Evolutionary conservation across 2,113 vertebrate species (phyloP).

Genomic region (Pseudolaguvia tuberculata): DNA sequence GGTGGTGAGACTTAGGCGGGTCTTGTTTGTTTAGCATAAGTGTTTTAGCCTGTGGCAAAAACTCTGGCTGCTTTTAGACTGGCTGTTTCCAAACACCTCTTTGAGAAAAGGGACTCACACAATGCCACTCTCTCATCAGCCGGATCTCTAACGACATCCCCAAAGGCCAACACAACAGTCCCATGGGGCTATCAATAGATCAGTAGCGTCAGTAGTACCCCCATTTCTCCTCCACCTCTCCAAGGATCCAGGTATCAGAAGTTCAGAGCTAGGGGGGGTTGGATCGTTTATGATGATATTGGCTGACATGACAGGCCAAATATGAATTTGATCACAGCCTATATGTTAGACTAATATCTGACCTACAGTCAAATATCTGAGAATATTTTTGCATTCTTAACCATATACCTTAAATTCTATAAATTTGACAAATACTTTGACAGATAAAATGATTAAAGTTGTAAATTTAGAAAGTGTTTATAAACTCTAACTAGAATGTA

Average conservation of each 20-base stretch:
- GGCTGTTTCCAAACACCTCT: slow-evolving; percentile 15
- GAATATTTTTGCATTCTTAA: too few species aligned
- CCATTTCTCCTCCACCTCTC: background rate
- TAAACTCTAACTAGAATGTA: too few species aligned
- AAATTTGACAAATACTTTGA: too few species aligned
- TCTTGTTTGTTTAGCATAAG: slow-evolving; percentile 29
- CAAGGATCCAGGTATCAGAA: background rate
- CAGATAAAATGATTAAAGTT: too few species aligned
- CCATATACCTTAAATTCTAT: too few species aligned
- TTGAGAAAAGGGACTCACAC: slow-evolving; percentile 25
- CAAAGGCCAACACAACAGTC: slow-evolving; percentile 20
- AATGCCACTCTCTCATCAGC: slow-evolving; percentile 38
- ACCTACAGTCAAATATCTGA: too few species aligned
- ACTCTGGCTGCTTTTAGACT: slow-evolving; percentile 14
- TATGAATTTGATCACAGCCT: too few species aligned
- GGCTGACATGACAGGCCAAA: too few species aligned
- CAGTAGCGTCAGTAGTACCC: slow-evolving; percentile 21
- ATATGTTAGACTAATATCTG: too few species aligned
- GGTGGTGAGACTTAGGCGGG: slow-evolving; percentile 1
- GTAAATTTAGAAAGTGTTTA: too few species aligned
- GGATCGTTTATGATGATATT: too few species aligned
- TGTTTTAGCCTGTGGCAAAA: slow-evolving; percentile 32
- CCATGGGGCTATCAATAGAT: slow-evolving; percentile 35
- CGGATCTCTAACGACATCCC: slow-evolving; percentile 17
- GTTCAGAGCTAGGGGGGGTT: slow-evolving; percentile 10